These are phyloP conservation scores for Prionailurus bengalensis DNA, from an alignment of 2,113 vertebrate species.

Conservation along the genomic window DNA sequence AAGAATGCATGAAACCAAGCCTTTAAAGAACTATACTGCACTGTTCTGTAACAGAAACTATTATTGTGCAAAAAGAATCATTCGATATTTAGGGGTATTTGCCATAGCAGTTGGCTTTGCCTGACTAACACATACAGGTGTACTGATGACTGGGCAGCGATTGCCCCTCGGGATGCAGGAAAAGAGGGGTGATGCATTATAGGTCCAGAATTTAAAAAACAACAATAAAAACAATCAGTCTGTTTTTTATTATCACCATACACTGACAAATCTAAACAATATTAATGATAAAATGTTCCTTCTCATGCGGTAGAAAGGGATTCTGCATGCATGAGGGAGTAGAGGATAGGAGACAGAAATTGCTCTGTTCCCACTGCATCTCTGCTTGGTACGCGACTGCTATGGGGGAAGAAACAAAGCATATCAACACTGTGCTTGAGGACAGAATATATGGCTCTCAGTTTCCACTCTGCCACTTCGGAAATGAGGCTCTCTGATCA, in stretches of 20 bases:
- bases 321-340: fast-evolving
- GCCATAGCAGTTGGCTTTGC: background rate
- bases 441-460: background rate
- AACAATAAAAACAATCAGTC: background rate
- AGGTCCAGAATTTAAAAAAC: background rate
- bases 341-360: background rate
- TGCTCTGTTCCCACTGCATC: background rate
- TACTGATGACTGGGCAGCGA: background rate
- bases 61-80: background rate
- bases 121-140: background rate
- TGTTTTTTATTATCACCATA: background rate
- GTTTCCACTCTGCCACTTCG: background rate
- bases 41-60: background rate
- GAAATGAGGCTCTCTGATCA: background rate
- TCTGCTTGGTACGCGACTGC: background rate
- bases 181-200: background rate
- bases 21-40: background rate
- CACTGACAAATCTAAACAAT: background rate
- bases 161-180: background rate
- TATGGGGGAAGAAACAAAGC: background rate
- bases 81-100: background rate
- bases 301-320: background rate
- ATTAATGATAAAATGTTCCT: background rate
- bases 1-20: background rate
- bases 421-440: background rate